Conservation (phyloP, 2,113 vertebrate genomes). For the Corapipo altera region DNA sequence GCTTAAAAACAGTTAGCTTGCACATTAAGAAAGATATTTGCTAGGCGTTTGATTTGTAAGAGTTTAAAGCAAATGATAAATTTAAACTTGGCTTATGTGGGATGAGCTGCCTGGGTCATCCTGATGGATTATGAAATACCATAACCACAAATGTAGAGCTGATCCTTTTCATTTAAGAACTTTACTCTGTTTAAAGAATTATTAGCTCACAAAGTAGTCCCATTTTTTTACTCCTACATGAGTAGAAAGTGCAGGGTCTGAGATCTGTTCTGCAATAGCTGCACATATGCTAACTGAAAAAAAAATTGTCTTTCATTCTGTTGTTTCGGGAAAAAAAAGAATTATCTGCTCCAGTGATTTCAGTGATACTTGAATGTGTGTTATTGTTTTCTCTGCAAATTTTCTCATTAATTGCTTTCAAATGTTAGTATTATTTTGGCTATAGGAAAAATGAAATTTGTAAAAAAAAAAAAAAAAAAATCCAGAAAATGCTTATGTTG, state of each 20-base stretch:
- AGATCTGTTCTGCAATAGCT: constrained; percentile 33
- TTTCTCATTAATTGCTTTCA: constrained; percentile 66
- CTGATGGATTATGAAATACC: background rate
- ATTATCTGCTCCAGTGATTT: constrained; percentile 63
- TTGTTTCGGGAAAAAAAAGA: constrained; percentile 1
- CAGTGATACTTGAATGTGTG: constrained; percentile 46
- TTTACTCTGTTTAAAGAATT: constrained; percentile 38
- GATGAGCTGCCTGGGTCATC: constrained; percentile 9
- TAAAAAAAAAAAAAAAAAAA: background rate
- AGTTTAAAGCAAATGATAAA: constrained; percentile 11
- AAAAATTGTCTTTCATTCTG: constrained; percentile 28
- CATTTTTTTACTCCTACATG: background rate
- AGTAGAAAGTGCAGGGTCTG: background rate
- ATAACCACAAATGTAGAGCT: background rate
- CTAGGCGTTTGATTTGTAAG: constrained; percentile 33
- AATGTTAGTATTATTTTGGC: constrained; percentile 54
- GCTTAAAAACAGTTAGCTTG: constrained; percentile 39
- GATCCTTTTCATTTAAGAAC: constrained; percentile 15
- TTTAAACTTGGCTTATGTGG: background rate
- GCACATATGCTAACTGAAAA: constrained; percentile 49
- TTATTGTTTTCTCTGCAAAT: constrained; percentile 56
- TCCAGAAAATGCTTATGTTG: constrained; percentile 6
- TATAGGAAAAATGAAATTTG: constrained; percentile 26
- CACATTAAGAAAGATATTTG: constrained; percentile 25
- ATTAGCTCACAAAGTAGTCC: background rate